Percentiles rank a stretch among this genome's conserved stretches.
Conservation (phyloP, 2,113 vertebrate species). For the Chitala chitala region DNA sequence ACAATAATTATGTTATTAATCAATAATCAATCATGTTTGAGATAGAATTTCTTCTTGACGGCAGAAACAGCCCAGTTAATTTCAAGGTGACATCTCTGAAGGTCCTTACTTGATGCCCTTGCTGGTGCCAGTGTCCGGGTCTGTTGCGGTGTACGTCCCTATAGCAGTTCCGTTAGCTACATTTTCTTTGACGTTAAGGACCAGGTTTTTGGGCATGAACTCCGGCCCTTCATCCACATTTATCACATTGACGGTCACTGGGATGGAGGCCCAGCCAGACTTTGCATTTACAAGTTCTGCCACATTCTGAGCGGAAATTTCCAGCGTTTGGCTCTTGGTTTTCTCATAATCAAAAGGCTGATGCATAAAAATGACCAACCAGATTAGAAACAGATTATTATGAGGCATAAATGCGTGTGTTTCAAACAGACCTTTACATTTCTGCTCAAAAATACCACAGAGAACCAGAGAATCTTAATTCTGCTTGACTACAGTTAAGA, state of each 20-base stretch:
- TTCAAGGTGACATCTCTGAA: constrained; percentile 29
- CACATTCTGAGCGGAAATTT: constrained; percentile 68
- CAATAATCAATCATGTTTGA: neutral
- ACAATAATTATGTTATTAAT: neutral
- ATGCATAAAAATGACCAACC: neutral
- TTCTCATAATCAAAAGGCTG: constrained; percentile 75
- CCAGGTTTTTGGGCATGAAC: constrained; percentile 55
- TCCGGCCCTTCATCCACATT: constrained; percentile 74
- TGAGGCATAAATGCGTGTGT: too few species aligned
- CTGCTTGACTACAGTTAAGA: too few species aligned
- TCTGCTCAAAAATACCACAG: too few species aligned
- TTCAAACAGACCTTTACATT: too few species aligned
- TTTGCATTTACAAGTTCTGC: constrained; percentile 56
- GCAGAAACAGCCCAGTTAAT: too few species aligned
- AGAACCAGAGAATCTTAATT: too few species aligned
- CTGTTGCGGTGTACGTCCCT: constrained; percentile 58
- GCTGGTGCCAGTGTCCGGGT: constrained; percentile 65
- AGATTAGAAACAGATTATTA: neutral
- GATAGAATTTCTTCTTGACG: constrained; percentile 27
- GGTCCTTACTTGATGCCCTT: constrained; percentile 64
- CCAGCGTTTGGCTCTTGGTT: constrained; percentile 46
- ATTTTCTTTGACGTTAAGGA: constrained; percentile 65
- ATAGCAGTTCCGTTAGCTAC: constrained; percentile 52
- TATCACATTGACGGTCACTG: constrained; percentile 60
- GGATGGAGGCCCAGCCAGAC: constrained; percentile 51